Evolutionary conservation across 2,113 vertebrate genomes (phyloP).

Genomic region (Rhombomys opimus): DNA sequence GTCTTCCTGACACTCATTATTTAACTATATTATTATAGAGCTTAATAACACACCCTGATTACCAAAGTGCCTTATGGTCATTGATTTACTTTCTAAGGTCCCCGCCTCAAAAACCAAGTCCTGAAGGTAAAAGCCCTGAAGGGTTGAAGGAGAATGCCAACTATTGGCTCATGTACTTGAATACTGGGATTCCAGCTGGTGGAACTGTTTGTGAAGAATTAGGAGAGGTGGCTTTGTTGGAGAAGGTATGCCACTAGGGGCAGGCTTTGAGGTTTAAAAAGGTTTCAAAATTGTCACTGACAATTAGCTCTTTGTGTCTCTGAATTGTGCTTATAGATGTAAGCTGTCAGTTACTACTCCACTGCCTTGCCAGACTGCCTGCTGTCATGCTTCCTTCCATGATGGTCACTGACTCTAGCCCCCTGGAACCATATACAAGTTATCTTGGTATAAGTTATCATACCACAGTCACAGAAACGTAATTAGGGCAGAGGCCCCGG

Average conservation of each 20-base stretch:
- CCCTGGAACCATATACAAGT: neutral
- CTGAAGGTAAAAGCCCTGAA: neutral
- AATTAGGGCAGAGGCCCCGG: neutral
- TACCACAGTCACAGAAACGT: neutral
- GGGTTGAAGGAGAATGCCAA: neutral
- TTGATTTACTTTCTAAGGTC: neutral
- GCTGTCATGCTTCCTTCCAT: neutral
- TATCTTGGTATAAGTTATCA: neutral
- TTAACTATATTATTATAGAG: neutral
- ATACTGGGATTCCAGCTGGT: neutral
- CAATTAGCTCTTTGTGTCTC: neutral
- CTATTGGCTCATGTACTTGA: neutral
- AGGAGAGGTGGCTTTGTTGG: neutral
- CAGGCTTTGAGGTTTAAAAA: neutral
- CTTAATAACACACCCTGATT: conserved; percentile 1
- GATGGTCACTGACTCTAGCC: neutral
- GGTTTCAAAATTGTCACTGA: neutral
- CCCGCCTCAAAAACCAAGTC: neutral
- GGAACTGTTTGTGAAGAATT: neutral
- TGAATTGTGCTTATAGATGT: neutral
- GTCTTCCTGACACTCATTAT: neutral
- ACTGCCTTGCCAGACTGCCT: neutral
- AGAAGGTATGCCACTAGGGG: neutral
- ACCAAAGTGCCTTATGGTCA: neutral
- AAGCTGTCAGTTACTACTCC: neutral